Evolutionary conservation across 2,888 invertebrate species (phyloP).

Genomic region (Amblyjoppa fuscipennis): DNA sequence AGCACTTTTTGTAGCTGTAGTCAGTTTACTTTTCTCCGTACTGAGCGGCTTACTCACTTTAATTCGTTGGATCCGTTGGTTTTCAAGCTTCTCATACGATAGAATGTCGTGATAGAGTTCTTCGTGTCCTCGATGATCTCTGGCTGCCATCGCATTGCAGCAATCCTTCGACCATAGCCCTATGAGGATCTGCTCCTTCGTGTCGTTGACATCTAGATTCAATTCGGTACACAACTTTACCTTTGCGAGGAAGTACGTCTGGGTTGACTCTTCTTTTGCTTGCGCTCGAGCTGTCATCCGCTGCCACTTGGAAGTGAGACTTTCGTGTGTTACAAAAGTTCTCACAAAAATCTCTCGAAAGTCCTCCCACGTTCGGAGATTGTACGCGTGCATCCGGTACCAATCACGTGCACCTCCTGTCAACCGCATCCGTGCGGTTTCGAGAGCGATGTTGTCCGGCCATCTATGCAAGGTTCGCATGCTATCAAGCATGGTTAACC

Average conservation of each 20-base stretch:
- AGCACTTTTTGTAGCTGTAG: neutral
- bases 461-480: conserved; percentile 29
- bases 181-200: conserved; percentile 34
- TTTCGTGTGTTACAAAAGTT: conserved; percentile 8
- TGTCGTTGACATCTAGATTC: neutral
- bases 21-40: neutral
- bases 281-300: conserved; percentile 26
- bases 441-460: conserved; percentile 16
- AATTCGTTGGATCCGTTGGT: conserved; percentile 3
- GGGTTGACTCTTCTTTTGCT: neutral
- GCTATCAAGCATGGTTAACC: conserved; percentile 9
- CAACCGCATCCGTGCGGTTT: conserved; percentile 34
- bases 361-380: conserved; percentile 16
- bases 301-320: conserved; percentile 8
- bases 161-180: conserved; percentile 34
- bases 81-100: neutral
- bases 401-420: conserved; percentile 26
- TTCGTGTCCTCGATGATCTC: conserved; percentile 1
- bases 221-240: conserved; percentile 23
- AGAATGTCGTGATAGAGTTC: conserved; percentile 22
- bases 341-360: conserved; percentile 9
- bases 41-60: neutral
- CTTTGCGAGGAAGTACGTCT: conserved; percentile 1
- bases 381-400: neutral
- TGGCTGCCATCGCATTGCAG: conserved; percentile 6